A percentile compares a stretch with the other conserved stretches of the same genome.
Evolutionary conservation across 2,797 vertebrate species (phyloP).

Genomic region (Gymnopithys bicolor): DNA sequence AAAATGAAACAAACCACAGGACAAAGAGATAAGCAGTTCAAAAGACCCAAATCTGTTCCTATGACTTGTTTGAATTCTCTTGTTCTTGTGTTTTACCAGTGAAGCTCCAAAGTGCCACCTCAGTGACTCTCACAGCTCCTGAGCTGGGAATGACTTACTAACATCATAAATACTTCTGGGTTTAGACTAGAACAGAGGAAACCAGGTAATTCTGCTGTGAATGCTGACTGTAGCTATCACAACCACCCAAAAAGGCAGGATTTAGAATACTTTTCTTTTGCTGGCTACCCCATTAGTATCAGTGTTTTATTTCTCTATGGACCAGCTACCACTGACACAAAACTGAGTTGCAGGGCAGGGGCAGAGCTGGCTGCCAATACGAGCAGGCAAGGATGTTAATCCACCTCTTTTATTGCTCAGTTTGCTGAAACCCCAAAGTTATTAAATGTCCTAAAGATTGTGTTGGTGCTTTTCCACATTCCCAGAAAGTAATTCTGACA

Average conservation of each 20-base stretch:
- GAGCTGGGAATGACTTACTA: not conserved
- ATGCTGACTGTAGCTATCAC: not conserved
- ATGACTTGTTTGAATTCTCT: not conserved
- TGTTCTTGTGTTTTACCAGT: not conserved
- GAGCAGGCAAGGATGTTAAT: not conserved
- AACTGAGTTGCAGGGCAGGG: not conserved
- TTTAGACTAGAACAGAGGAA: not conserved
- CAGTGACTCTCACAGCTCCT: not conserved
- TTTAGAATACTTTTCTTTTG: not conserved
- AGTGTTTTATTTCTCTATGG: not conserved
- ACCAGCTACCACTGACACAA: not conserved
- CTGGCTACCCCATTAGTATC: not conserved
- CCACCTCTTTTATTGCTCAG: not conserved
- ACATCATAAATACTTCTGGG: not conserved
- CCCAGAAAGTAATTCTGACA: not conserved
- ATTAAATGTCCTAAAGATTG: not conserved
- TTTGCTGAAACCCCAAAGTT: not conserved
- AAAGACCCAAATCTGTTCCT: not conserved
- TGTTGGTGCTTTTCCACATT: not conserved
- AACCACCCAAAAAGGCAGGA: not conserved
- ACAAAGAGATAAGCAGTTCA: not conserved
- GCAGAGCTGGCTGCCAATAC: not conserved
- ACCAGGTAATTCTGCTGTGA: not conserved
- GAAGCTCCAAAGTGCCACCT: not conserved
- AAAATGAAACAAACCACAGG: not conserved